phyloP scores from a whole-genome alignment of 2,888 invertebrate species.

The Alentia gelatinosa region DNA sequence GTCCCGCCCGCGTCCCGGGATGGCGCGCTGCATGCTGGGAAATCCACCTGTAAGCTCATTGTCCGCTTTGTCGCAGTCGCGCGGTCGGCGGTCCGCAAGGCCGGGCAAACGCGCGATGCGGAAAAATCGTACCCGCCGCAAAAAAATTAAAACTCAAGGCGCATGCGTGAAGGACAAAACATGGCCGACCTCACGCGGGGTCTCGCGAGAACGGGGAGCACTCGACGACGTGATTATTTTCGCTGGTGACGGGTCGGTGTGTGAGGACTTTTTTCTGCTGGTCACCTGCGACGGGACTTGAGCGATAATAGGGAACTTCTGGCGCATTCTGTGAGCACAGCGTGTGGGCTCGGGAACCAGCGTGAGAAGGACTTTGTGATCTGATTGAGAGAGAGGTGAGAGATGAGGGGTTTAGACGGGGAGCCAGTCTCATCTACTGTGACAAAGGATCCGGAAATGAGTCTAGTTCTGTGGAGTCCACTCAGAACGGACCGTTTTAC shows the following conservation, averaged over 20 bases:
- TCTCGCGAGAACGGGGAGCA: background rate
- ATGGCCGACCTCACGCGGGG: background rate
- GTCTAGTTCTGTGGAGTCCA: too few species aligned
- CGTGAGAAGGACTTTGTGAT: too few species aligned
- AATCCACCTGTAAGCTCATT: slow-evolving; percentile 29
- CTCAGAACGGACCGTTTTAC: too few species aligned
- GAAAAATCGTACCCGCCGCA: background rate
- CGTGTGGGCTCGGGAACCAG: too few species aligned
- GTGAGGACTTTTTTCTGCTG: background rate
- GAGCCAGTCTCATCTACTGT: too few species aligned
- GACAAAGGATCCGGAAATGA: too few species aligned
- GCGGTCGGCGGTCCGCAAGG: background rate
- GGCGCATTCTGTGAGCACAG: too few species aligned
- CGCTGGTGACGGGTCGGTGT: background rate
- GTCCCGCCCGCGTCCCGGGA: background rate
- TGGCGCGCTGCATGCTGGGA: background rate
- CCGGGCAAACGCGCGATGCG: slow-evolving; percentile 1
- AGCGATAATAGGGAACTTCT: too few species aligned
- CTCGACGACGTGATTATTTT: background rate
- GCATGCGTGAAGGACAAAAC: background rate
- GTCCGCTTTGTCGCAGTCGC: slow-evolving; percentile 12
- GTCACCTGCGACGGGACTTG: too few species aligned
- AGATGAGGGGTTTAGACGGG: too few species aligned
- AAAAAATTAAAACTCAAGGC: background rate
- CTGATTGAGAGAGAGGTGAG: too few species aligned